Percentiles rank a stretch among this genome's conserved stretches.
Conservation (phyloP, 2,797 vertebrate genomes). For the Selene dorsalis region DNA sequence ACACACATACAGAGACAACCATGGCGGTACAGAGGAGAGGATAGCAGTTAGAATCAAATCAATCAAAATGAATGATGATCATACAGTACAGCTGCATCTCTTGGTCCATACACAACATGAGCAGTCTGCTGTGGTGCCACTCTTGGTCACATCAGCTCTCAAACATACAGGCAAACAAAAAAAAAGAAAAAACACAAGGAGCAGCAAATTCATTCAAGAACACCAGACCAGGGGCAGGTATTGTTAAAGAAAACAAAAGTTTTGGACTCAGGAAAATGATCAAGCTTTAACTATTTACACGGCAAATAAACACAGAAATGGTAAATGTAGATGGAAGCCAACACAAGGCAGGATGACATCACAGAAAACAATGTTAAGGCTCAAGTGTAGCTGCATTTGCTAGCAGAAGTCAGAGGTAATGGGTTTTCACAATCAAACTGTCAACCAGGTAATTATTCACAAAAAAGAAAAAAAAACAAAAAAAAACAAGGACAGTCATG, state of each 20-base stretch:
- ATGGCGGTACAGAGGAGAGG: slow-evolving; percentile 77
- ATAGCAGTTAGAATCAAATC: slow-evolving; percentile 59
- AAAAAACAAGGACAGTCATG: slow-evolving; percentile 35
- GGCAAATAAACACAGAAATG: slow-evolving; percentile 81
- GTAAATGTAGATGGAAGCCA: slow-evolving; percentile 70
- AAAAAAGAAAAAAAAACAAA: slow-evolving; percentile 12
- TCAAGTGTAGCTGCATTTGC: slow-evolving; percentile 76
- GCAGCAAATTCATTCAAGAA: slow-evolving; percentile 75
- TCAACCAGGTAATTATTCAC: slow-evolving; percentile 77
- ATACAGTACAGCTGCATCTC: slow-evolving; percentile 71
- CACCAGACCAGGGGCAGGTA: slow-evolving; percentile 74
- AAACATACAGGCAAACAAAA: slow-evolving; percentile 55
- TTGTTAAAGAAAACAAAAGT: slow-evolving; percentile 57
- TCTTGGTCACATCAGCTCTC: slow-evolving; percentile 60
- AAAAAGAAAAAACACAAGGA: slow-evolving; percentile 23
- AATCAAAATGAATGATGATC: slow-evolving; percentile 43
- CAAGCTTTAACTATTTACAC: slow-evolving; percentile 83
- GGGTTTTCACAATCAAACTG: slow-evolving; percentile 85
- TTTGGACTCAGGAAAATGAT: slow-evolving; percentile 66
- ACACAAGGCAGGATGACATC: slow-evolving; percentile 70
- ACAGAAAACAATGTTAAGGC: slow-evolving; percentile 77
- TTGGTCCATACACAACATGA: slow-evolving; percentile 76
- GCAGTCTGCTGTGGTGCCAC: slow-evolving; percentile 66
- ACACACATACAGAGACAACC: slow-evolving; percentile 75
- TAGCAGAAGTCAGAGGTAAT: slow-evolving; percentile 83